Base-by-base conservation (phyloP, 2,888 invertebrate species). In the Anodontia alba region DNA sequence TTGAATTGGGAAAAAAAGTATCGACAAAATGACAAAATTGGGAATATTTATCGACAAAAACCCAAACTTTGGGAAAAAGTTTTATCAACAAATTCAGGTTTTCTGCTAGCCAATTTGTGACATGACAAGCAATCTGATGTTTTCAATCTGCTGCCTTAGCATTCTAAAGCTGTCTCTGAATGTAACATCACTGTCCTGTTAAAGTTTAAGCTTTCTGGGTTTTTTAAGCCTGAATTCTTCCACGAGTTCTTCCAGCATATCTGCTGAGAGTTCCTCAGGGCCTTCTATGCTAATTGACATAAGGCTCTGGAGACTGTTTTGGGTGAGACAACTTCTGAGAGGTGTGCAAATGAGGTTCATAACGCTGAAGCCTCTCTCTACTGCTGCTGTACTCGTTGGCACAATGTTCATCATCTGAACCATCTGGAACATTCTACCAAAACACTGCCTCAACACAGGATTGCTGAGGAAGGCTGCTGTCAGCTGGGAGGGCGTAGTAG, bases 21-120 rank as follows among this genome's bases (percentile, higher is more conserved):
- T 57, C 57, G 23, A 26, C 57, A 57, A 57, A 57, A 29, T 57
- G 57, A 23, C 7, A 57, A 57, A 57, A 57, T 57, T 26, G 57
- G 57, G 29, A 57, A n/a, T n/a, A n/a, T n/a, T n/a, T n/a, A n/a
- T n/a, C n/a, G n/a, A n/a, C n/a, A n/a, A n/a, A 57, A 57, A 57
- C 10, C 3, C 7, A 12, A 5, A 38, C 38, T 38, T 23, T 10
- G 29, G 29, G 8, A 23, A 2, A 57, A n/a, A 2, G 7, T 57
- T 29, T 57, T 29, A 26, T 57, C 57, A 7, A 29, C 26, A 29
- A 57, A 57, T 38, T 12, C 5, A 38, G 38, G 38, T 38, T n/a
- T n/a, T n/a, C n/a, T n/a, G n/a, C n/a, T n/a, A n/a, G n/a, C n/a
- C n/a, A n/a, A 38, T 38, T 38, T 49, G n/a, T 10, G 49, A 10